These are phyloP conservation scores for Sterrhoptilus dennistouni DNA, from an alignment of 2,113 vertebrate species.

Conservation along the genomic window DNA sequence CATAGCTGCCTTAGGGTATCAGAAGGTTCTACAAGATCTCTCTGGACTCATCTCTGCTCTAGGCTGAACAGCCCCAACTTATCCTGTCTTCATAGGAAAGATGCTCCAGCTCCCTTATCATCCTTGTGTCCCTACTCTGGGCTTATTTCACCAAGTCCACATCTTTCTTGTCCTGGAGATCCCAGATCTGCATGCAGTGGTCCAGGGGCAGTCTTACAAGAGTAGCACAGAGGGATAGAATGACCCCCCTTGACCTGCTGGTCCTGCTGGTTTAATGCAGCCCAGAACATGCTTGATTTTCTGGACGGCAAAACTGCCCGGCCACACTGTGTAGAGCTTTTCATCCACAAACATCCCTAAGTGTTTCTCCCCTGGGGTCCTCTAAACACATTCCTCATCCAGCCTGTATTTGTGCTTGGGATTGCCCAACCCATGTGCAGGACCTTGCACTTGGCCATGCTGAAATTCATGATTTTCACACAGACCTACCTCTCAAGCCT, in stretches of 20 bases:
- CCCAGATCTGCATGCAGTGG: background rate
- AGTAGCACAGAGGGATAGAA: background rate
- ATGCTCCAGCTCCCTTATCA: too few relatives aligned
- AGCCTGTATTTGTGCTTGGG: background rate
- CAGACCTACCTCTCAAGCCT: background rate
- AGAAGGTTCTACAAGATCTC: background rate
- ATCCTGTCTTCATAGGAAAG: too few relatives aligned
- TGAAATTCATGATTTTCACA: background rate
- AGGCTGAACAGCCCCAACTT: background rate
- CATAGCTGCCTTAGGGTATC: background rate
- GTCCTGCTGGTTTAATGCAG: background rate
- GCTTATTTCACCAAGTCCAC: background rate
- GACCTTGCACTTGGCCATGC: background rate
- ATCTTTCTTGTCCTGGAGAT: background rate
- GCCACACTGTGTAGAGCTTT: background rate
- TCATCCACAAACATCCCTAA: background rate
- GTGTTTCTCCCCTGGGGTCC: background rate
- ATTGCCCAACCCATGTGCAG: background rate
- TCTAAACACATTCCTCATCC: background rate
- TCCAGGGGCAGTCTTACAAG: too few relatives aligned
- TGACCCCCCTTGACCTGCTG: rapidly evolving
- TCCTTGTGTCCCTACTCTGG: rapidly evolving
- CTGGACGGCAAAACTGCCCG: background rate
- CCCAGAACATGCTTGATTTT: background rate
- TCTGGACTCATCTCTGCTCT: background rate